Base-by-base conservation (phyloP, 2,888 invertebrate species). In the Drosophila cognata region DNA sequence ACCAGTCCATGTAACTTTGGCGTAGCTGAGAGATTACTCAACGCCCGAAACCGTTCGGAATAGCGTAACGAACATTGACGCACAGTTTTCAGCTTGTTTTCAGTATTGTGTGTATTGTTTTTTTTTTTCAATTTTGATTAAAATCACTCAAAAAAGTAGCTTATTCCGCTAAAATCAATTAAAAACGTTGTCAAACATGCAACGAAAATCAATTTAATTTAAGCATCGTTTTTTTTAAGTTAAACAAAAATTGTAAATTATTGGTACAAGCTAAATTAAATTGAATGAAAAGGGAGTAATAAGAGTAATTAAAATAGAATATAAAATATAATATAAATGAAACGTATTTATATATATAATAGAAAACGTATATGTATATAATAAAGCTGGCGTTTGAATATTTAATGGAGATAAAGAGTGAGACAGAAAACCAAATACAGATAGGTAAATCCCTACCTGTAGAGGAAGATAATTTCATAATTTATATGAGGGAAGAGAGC, bases 1-100 rank as follows among this genome's bases (percentile, higher is more conserved):
- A 55, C 58, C 77, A 58, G 50, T 71, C 56, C 69, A 80, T 66
- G 72, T 65, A 80, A 82, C 72, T 79, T 81, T 73, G 48, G 41
- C 78, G 52, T 61, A 21, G 74, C 50, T 31, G 46, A 21, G 18
- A 57, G 80, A 63, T 71, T 77, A 72, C 64, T 59, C 64, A 67
- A 58, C 61, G 52, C 29, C 13, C 60, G 16, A 1, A 13, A 21
- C 61, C 25, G 53, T n/a, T 35, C 43, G 33, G n/a, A 53, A 36
- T 18, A 29, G 43, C n/a, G 33, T 38, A 69, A 55, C 61, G 21
- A 65, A 73, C 59, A 78, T 67, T 69, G 51, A 25, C 31, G 38
- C 35, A 41, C 38, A 21, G 53, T 60, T 81, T 18, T 10, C 62
- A 43, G 41, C 50, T 38, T 2, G 4, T 38, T n/a, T 16, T 38